Percentiles rank a stretch among this genome's conserved stretches.
These are phyloP conservation scores for Petrolisthes manimaculis DNA, from an alignment of 2,888 invertebrate genomes.

Conservation along the genomic window DNA sequence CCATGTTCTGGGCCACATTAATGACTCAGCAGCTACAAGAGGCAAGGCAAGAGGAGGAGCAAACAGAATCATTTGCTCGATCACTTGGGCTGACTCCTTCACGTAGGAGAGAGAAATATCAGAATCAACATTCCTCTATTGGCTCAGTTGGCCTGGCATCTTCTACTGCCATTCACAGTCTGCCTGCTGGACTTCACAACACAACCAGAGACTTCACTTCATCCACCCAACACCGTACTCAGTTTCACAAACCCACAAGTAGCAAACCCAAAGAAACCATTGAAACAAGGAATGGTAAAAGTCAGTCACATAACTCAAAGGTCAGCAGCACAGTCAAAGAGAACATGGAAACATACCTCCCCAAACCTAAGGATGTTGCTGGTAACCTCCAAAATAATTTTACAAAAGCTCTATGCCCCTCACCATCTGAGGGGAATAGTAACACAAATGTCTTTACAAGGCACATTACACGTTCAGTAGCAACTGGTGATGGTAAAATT, in stretches of 20 bases:
- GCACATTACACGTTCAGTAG: background rate
- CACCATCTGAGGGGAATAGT: background rate
- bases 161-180: conserved; percentile 7
- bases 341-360: background rate
- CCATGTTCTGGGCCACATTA: conserved; percentile 55
- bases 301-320: background rate
- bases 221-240: background rate
- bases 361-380: background rate
- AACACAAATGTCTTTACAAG: background rate
- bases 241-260: background rate
- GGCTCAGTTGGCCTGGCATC: conserved; percentile 35
- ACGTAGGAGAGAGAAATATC: conserved; percentile 38
- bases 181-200: background rate
- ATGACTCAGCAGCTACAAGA: conserved; percentile 63
- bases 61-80: conserved; percentile 50
- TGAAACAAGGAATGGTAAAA: background rate
- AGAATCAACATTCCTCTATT: conserved; percentile 36
- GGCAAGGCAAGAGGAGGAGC: conserved; percentile 52
- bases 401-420: background rate
- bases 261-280: background rate
- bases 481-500: background rate
- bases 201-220: background rate
- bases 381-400: background rate
- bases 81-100: conserved; percentile 49
- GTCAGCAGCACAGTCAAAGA: background rate